Base-by-base conservation (phyloP, 1,140 invertebrate genomes). In the Vanessa tameamea region DNA sequence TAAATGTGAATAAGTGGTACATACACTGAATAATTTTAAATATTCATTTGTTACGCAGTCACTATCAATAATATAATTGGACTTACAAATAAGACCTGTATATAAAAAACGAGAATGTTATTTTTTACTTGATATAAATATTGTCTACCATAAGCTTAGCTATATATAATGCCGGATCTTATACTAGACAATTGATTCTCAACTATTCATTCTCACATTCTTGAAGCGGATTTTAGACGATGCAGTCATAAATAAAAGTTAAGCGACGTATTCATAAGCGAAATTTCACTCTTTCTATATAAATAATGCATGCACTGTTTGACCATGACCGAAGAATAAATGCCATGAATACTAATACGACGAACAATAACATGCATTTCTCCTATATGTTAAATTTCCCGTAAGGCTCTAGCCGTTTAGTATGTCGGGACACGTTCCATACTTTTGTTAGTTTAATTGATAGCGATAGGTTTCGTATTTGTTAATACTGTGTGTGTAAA, bases 271-370 rank as follows among this genome's bases (percentile, higher is more conserved):
- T 70, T 75, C 67, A 75, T 66, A 70, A 65, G 73, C 73, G 47
- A 75, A 82, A 81, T 89, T 90, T 90, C 88, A 90, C 88, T 90
- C 84, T 87, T 87, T 82, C 83, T 72, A 78, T 78, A 86, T 91
- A 88, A 88, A 89, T 89, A 88, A 91, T 89, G 80, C 87, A 89
- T 89, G 78, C 51, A 67, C 64, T 72, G 75, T 82, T 83, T 87
- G 87, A 85, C 89, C 89, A 86, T 90, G 88, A 86, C 87, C 88
- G 83, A 77, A 67, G 72, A 23, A 63, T 64, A 68, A 51, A 61
- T 72, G 76, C 55, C 57, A 57, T 81, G 88, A 85, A 90, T 90
- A 88, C 85, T 69, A 78, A 83, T 86, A 75, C 78, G 57, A 31
- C 53, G 66, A 68, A 87, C 83, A 84, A 84, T 83, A 75, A 76